Evolutionary conservation across 2,113 vertebrate species (phyloP), one percentile per base, ranked within the genome.

Genomic region (Grammomys surdaster): DNA sequence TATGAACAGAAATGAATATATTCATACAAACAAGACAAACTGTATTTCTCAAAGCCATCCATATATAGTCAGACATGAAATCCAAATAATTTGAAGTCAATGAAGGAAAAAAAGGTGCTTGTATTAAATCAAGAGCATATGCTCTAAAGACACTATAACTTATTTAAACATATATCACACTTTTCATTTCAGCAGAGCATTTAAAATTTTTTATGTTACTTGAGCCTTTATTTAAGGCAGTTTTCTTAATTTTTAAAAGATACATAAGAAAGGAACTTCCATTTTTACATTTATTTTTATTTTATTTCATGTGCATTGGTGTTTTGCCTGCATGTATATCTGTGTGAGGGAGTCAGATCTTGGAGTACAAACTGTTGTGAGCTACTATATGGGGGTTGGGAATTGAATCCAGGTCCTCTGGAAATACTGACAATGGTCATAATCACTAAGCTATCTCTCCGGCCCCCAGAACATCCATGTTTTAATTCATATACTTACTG

Each of bases 401-500:
- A 69, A 69, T 5, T 69, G 13, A 69, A 69, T 33, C 67, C 11
- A 1, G 67, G 67, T 33, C 5, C 31, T 14, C 13, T 16, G 12
- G 65, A 69, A 33, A 69, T 69, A 69, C 67, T 69, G 31, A 33
- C 31, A 33, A 13, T 33, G 67, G 12, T 6, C 31, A 69, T 33
- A 69, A 69, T 12, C 13, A 69, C 31, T 33, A 69, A 69, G 67
- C 31, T 26, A 33, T 69, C 31, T 69, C 65, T 69, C 67, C 5
- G 16, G 31, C 1, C 31, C 67, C 12, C 67, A 69, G 0, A 94
- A 82, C 17, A 94, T 94, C 81, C 96, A 0, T 92, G 89, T 75
- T 40, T 70, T 67, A 96, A 85, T 60, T 87, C 54, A 95, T 9
- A 82, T 24, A 98, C 91, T 97, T 97, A 99, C 99, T 69, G 99